These are phyloP conservation scores for Morbakka virulenta DNA, from an alignment of 30 jellyfish, hydroid and myxozoan species.

Conservation along the genomic window DNA sequence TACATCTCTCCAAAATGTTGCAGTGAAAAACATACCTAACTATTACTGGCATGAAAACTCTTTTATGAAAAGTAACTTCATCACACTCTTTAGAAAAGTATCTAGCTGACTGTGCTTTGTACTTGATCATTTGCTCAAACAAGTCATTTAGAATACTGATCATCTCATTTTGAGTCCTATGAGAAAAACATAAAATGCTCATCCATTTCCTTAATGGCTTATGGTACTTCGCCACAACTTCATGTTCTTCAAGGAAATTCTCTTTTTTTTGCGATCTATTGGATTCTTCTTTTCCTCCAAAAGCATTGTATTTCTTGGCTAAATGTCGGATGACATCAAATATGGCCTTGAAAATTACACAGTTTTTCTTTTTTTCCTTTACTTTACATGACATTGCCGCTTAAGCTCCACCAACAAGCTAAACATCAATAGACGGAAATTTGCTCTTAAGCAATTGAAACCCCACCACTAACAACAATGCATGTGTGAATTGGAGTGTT, in stretches of 20 bases:
- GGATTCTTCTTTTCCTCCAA: slow-evolving; percentile 1
- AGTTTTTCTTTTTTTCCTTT: background rate
- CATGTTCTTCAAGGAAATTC: slow-evolving; percentile 20
- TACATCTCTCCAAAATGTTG: slow-evolving; percentile 4
- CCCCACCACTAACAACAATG: slow-evolving; percentile 29
- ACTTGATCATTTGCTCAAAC: slow-evolving; percentile 1
- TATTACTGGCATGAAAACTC: slow-evolving; percentile 9
- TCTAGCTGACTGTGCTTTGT: slow-evolving; percentile 13
- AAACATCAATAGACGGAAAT: background rate
- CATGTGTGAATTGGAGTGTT: slow-evolving; percentile 33
- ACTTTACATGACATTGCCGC: background rate
- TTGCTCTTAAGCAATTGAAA: background rate
- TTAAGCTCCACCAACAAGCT: background rate
- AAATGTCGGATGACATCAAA: slow-evolving; percentile 34
- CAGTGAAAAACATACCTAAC: background rate
- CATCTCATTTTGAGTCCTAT: slow-evolving; percentile 42
- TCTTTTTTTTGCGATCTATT: slow-evolving; percentile 11
- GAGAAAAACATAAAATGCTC: slow-evolving; percentile 24
- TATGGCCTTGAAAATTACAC: slow-evolving; percentile 9
- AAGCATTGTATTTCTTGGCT: background rate
- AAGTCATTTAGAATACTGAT: slow-evolving; percentile 15
- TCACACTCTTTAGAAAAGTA: slow-evolving; percentile 30
- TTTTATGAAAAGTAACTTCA: slow-evolving; percentile 30
- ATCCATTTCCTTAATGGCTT: slow-evolving; percentile 34
- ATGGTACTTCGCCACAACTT: slow-evolving; percentile 25